A percentile compares a stretch with the other conserved stretches of the same genome.
phyloP scores from a whole-genome alignment of 2,113 vertebrate genomes.

The Siniperca knerii region DNA sequence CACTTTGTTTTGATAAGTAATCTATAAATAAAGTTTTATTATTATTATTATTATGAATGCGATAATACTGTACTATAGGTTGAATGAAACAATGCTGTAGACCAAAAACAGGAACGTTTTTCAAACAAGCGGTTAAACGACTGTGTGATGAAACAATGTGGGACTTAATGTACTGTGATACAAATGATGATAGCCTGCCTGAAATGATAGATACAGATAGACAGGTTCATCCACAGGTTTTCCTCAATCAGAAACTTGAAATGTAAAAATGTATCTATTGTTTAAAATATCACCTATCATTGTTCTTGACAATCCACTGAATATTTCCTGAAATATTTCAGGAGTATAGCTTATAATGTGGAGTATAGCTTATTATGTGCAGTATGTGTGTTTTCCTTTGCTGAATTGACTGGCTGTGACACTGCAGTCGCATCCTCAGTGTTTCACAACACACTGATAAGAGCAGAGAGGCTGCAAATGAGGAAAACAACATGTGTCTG shows the following conservation, averaged over 20 bases:
- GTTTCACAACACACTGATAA: not conserved
- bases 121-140: not conserved
- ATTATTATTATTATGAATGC: too few relatives aligned
- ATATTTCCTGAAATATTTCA: not conserved
- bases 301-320: not conserved
- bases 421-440: not conserved
- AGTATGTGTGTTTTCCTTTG: not conserved
- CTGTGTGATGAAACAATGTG: not conserved
- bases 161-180: not conserved
- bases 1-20: too few relatives aligned
- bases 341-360: not conserved
- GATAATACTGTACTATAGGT: not conserved
- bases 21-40: too few relatives aligned
- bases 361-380: not conserved
- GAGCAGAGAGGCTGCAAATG: conserved; percentile 9
- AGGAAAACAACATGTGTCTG: conserved; percentile 4
- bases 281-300: not conserved
- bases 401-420: not conserved
- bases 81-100: not conserved
- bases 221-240: not conserved
- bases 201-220: not conserved
- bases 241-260: too few relatives aligned
- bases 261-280: not conserved
- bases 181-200: not conserved
- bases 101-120: not conserved